A percentile compares a stretch with the other conserved stretches of the same genome.
Evolutionary conservation across 2,888 invertebrate genomes (phyloP).

Genomic region (Aleiodes alternator): DNA sequence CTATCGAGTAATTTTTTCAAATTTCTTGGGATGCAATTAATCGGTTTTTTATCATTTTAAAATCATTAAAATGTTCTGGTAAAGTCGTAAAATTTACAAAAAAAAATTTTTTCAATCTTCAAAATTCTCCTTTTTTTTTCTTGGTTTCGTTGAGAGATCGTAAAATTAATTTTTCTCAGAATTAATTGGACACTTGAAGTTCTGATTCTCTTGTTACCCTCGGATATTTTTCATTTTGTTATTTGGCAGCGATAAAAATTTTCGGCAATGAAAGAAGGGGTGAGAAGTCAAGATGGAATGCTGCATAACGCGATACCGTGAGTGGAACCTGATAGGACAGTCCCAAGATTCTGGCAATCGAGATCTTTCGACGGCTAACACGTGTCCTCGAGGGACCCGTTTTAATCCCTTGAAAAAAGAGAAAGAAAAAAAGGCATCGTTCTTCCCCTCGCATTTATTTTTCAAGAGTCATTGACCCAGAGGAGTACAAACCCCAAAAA

Average conservation of each 20-base stretch:
- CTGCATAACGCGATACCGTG: constrained; percentile 68
- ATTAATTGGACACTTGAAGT: constrained; percentile 8
- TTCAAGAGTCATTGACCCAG: not conserved
- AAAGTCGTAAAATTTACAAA: no score
- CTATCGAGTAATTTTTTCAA: no score
- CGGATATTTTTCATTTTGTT: not conserved
- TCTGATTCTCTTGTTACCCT: constrained; percentile 1
- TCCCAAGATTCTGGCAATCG: constrained; percentile 37
- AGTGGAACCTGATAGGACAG: constrained; percentile 66
- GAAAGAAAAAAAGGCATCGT: constrained; percentile 24
- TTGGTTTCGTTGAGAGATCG: no score
- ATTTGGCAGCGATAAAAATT: constrained; percentile 22
- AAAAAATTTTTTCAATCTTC: no score
- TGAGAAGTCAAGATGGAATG: constrained; percentile 63
- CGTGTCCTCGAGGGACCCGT: constrained; percentile 33
- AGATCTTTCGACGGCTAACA: constrained; percentile 42
- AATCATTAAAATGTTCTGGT: no score
- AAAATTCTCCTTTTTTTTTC: no score
- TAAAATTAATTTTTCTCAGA: not conserved
- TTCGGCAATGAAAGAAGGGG: constrained; percentile 21
- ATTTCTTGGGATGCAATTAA: no score
- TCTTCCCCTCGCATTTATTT: constrained; percentile 29
- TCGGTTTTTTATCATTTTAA: no score
- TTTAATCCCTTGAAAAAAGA: constrained; percentile 23
- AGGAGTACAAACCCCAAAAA: constrained; percentile 18